Percentiles rank a stretch among this genome's conserved stretches.
phyloP scores from a whole-genome alignment of 2,113 vertebrate genomes.

The Vulpes vulpes region DNA sequence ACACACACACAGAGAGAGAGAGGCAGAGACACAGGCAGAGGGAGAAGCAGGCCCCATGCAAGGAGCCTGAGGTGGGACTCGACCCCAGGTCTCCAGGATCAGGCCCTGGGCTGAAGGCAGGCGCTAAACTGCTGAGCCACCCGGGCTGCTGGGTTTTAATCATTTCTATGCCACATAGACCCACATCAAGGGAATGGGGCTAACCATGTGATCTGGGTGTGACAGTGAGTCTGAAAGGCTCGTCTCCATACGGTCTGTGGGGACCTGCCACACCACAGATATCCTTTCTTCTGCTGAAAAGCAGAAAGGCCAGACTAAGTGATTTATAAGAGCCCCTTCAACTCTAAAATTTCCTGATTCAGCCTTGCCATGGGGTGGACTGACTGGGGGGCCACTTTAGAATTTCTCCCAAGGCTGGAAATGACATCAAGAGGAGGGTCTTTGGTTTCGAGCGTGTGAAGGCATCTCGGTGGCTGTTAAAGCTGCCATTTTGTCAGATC shows the following conservation, averaged over 20 bases:
- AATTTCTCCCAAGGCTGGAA: background rate
- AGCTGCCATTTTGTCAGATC: background rate
- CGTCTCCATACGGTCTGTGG: fast-evolving
- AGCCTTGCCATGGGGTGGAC: background rate
- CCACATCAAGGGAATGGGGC: background rate
- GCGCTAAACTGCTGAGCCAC: no score
- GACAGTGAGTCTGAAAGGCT: background rate
- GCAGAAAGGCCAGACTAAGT: background rate
- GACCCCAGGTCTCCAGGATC: no score
- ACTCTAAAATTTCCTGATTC: background rate
- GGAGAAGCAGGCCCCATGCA: no score
- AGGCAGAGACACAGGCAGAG: no score
- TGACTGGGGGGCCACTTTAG: background rate
- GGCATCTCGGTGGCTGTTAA: background rate
- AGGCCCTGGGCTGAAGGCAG: no score
- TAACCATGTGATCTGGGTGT: background rate
- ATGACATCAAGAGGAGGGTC: background rate
- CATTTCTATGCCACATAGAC: background rate
- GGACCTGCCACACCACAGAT: background rate
- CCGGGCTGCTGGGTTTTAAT: background rate
- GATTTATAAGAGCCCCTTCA: background rate
- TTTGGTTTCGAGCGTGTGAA: background rate
- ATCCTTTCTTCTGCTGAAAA: background rate
- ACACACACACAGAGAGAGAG: no score
- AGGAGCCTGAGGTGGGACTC: no score